phyloP scores from a whole-genome alignment of 2,888 invertebrate species.

The Pyrochroa serraticornis region DNA sequence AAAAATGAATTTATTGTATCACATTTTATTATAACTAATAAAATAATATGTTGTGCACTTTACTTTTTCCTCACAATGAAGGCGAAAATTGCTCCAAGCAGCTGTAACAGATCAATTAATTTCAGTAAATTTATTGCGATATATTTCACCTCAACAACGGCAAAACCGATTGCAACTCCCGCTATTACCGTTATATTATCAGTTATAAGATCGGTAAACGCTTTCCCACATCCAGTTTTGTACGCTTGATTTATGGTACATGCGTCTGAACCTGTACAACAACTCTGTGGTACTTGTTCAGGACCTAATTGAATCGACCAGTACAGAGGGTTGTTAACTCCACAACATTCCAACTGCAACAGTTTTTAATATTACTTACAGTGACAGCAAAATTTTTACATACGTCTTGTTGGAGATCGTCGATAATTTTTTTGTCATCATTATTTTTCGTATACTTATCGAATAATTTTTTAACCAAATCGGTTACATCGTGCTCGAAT shows the following conservation, averaged over 20 bases:
- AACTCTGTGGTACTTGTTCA: constrained; percentile 12
- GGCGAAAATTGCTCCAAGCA: constrained; percentile 79
- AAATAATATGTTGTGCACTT: neutral
- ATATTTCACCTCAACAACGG: constrained; percentile 67
- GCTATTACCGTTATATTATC: constrained; percentile 65
- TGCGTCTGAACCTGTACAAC: constrained; percentile 31
- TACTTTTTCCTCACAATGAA: constrained; percentile 76
- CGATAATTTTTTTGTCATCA: constrained; percentile 58
- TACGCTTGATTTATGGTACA: constrained; percentile 31
- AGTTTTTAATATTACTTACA: constrained; percentile 5
- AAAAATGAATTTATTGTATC: too few species aligned
- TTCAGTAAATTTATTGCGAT: neutral
- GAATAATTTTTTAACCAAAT: constrained; percentile 55
- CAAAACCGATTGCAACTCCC: constrained; percentile 68
- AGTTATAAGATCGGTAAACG: constrained; percentile 54
- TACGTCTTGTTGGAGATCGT: constrained; percentile 67
- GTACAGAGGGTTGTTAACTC: constrained; percentile 17
- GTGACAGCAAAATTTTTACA: constrained; percentile 17
- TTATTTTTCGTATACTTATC: constrained; percentile 53
- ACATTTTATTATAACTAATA: constrained; percentile 4
- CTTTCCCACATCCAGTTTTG: constrained; percentile 58
- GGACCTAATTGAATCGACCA: constrained; percentile 7
- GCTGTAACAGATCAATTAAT: constrained; percentile 60
- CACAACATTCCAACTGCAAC: constrained; percentile 34
- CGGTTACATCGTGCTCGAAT: constrained; percentile 38